These are phyloP conservation scores for Polyodon spathula DNA, from an alignment of 2,113 vertebrate species.

Conservation along the genomic window DNA sequence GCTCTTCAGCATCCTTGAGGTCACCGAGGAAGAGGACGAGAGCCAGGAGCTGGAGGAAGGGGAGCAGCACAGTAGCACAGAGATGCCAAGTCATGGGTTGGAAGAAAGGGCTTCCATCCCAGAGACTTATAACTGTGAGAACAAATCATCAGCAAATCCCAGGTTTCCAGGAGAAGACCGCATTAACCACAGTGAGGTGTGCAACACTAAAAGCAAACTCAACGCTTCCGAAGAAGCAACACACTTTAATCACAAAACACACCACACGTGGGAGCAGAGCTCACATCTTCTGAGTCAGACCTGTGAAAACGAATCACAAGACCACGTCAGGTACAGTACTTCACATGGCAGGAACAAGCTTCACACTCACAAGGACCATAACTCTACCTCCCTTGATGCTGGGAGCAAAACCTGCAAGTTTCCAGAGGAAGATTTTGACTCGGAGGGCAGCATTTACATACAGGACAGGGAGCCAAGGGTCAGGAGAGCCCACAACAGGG, in stretches of 20 bases:
- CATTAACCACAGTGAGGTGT: neutral
- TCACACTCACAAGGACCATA: conserved; percentile 37
- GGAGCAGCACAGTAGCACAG: conserved; percentile 17
- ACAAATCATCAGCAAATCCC: neutral
- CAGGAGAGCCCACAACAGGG: conserved; percentile 22
- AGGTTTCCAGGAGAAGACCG: neutral
- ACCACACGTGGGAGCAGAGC: conserved; percentile 8
- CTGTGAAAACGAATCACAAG: conserved; percentile 18
- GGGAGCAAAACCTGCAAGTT: conserved; percentile 23
- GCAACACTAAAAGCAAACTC: neutral
- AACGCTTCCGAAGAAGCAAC: neutral
- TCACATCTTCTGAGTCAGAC: conserved; percentile 7
- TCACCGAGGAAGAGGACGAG: conserved; percentile 74
- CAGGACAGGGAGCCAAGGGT: conserved; percentile 23
- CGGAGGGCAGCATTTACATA: conserved; percentile 32
- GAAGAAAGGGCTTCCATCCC: neutral
- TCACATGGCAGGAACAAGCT: conserved; percentile 29
- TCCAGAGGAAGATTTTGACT: conserved; percentile 26
- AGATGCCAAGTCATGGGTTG: neutral
- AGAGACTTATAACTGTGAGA: neutral
- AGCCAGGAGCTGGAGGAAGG: conserved; percentile 53
- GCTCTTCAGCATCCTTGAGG: conserved; percentile 83
- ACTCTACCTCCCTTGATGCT: conserved; percentile 35
- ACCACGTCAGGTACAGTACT: conserved; percentile 23
- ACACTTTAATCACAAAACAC: neutral